Conservation (phyloP, 2,113 vertebrate species). For the Forbesichthys papilliferus region DNA sequence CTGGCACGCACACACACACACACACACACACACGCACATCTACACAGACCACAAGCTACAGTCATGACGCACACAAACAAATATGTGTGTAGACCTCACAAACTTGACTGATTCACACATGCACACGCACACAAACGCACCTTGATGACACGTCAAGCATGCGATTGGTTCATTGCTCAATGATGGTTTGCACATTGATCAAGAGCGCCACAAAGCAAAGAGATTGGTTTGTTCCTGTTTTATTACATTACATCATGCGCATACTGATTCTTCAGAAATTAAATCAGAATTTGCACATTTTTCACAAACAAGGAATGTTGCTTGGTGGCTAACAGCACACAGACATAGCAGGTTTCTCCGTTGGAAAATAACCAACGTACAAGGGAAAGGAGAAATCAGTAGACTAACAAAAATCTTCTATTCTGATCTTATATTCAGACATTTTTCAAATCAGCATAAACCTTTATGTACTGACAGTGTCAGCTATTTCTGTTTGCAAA, state of each 20-base stretch:
- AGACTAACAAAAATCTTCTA: too few relatives aligned
- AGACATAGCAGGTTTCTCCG: too few relatives aligned
- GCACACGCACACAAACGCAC: slow-evolving; percentile 15
- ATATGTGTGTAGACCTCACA: slow-evolving; percentile 17
- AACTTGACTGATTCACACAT: neutral
- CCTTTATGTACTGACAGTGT: too few relatives aligned
- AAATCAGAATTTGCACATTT: neutral
- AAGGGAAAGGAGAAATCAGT: too few relatives aligned
- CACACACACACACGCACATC: neutral
- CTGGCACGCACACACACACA: slow-evolving; percentile 29
- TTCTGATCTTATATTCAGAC: too few relatives aligned
- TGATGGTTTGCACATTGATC: slow-evolving; percentile 2
- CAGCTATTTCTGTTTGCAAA: too few relatives aligned
- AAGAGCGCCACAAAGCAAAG: slow-evolving; percentile 14
- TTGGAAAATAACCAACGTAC: too few relatives aligned
- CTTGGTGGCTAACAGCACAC: too few relatives aligned
- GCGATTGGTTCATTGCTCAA: slow-evolving; percentile 22
- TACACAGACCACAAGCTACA: neutral
- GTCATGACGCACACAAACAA: slow-evolving; percentile 33
- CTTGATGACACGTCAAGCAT: neutral
- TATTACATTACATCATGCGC: slow-evolving; percentile 3
- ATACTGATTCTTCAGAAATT: slow-evolving; percentile 1
- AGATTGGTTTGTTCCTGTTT: too few relatives aligned
- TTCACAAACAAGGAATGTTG: too few relatives aligned
- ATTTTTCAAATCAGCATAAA: too few relatives aligned